A percentile compares a stretch with the other conserved stretches of the same genome.
These are phyloP conservation scores for Eulithis testata DNA, from an alignment of 2,888 invertebrate genomes.

Conservation along the genomic window DNA sequence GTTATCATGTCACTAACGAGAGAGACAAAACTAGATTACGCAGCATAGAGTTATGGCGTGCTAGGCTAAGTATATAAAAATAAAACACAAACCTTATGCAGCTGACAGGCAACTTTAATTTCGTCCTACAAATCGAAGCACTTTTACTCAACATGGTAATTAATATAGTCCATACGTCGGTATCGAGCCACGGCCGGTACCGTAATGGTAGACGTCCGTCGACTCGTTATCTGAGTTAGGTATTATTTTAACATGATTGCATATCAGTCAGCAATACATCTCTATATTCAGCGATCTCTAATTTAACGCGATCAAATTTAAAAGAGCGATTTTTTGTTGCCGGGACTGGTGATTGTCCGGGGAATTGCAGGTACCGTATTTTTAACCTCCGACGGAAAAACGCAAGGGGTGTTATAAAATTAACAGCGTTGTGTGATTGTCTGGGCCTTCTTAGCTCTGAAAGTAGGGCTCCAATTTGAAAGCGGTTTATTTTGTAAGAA, in stretches of 20 bases:
- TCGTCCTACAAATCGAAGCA: slow-evolving; percentile 24
- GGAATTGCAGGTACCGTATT: too few species aligned
- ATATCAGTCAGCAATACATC: slow-evolving; percentile 1
- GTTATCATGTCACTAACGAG: too few species aligned
- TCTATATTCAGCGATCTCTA: slow-evolving; percentile 1
- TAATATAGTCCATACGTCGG: slow-evolving; percentile 7
- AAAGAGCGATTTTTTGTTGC: neutral
- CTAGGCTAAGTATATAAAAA: too few species aligned
- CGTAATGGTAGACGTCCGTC: slow-evolving; percentile 9
- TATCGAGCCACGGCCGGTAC: neutral
- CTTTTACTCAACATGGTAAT: slow-evolving; percentile 37
- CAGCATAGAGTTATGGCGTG: neutral
- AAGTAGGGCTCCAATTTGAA: too few species aligned
- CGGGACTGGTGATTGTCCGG: neutral
- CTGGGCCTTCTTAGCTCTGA: too few species aligned
- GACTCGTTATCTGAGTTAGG: slow-evolving; percentile 7
- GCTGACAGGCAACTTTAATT: slow-evolving; percentile 9
- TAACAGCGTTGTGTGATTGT: too few species aligned
- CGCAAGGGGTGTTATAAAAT: too few species aligned
- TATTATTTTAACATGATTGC: slow-evolving; percentile 12
- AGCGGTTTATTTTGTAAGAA: too few species aligned
- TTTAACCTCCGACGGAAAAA: too few species aligned
- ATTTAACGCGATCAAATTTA: neutral
- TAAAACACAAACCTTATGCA: slow-evolving; percentile 16
- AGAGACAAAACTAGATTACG: too few species aligned